These are phyloP conservation scores for Loris lydekkerianus DNA, from an alignment of 2,797 vertebrate species.

Conservation along the genomic window DNA sequence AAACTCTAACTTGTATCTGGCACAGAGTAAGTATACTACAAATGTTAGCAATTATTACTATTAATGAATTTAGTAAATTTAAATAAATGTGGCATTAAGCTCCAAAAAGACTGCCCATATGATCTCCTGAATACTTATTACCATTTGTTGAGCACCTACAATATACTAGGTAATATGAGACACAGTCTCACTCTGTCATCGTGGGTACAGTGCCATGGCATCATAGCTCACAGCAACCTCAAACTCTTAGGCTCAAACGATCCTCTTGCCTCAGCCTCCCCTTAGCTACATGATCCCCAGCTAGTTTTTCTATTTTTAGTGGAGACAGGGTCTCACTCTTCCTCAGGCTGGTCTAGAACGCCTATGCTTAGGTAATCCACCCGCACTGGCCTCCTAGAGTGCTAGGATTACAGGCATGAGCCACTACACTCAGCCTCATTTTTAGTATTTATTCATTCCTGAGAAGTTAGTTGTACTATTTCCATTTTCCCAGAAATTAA, in stretches of 20 bases:
- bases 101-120: not conserved
- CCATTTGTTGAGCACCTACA: not conserved
- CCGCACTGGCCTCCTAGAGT: no score
- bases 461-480: not conserved
- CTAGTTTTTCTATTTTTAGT: no score
- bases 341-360: no score
- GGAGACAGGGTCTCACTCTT: no score
- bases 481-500: not conserved
- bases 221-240: no score
- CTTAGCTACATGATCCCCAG: no score
- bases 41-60: not conserved
- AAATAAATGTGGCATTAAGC: not conserved
- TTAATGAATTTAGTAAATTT: constrained; percentile 27
- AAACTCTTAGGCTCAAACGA: no score
- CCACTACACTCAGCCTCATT: not conserved
- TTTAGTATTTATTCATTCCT: not conserved
- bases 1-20: not conserved
- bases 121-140: not conserved
- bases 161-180: not conserved
- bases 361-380: no score
- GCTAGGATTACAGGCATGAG: no score
- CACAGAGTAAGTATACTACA: not conserved
- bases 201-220: no score
- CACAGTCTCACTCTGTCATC: no score
- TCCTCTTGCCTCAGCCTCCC: no score